phyloP scores from a whole-genome alignment of 2,888 invertebrate genomes.

The Spisula solida region DNA sequence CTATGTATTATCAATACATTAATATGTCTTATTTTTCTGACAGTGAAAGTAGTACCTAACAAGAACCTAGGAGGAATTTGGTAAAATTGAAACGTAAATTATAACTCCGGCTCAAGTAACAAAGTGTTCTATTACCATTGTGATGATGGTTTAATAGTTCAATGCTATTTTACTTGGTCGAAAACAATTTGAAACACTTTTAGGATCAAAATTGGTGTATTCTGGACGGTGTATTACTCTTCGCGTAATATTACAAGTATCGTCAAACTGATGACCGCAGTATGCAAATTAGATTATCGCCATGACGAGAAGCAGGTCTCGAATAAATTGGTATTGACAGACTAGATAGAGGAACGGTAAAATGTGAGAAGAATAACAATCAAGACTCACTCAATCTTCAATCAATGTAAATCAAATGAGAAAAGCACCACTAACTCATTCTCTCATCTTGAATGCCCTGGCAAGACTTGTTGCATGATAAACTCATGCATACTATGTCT shows the following conservation, averaged over 20 bases:
- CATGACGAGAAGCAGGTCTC: slow-evolving; percentile 58
- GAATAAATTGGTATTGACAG: slow-evolving; percentile 66
- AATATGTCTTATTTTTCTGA: neutral
- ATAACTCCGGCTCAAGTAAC: neutral
- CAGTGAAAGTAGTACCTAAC: neutral
- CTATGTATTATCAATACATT: neutral
- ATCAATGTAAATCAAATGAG: slow-evolving; percentile 69
- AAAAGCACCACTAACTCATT: slow-evolving; percentile 21
- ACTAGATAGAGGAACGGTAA: slow-evolving; percentile 37
- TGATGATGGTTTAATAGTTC: neutral
- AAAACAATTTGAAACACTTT: neutral
- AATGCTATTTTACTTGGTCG: neutral
- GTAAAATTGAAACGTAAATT: neutral
- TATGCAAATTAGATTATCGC: slow-evolving; percentile 68
- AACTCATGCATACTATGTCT: neutral
- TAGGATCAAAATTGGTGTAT: neutral
- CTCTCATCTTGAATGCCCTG: neutral
- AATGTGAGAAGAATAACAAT: slow-evolving; percentile 67
- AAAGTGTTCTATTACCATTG: slow-evolving; percentile 7
- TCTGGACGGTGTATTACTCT: neutral
- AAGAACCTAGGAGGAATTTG: neutral
- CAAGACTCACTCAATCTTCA: slow-evolving; percentile 47
- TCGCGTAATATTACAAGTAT: slow-evolving; percentile 59
- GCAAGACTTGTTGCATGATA: slow-evolving; percentile 31
- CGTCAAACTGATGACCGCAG: slow-evolving; percentile 58